A percentile compares a stretch with the other conserved stretches of the same genome.
Conservation (phyloP, 2,888 invertebrate species). For the Sphaeridia pumilis region DNA sequence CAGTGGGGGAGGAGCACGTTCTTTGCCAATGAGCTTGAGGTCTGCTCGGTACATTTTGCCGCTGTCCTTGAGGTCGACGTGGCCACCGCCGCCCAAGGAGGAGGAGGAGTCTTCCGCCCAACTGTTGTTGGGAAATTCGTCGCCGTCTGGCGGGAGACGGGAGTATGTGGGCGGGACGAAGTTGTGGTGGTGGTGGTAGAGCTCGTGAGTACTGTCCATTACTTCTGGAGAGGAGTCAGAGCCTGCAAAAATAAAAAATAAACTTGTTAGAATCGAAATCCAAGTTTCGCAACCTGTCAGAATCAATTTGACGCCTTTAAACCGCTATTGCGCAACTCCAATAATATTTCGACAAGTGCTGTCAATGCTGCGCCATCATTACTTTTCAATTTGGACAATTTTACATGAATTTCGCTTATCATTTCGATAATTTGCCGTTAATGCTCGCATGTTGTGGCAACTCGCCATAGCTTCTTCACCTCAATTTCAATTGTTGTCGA, state of each 20-base stretch:
- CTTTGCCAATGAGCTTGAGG: constrained; percentile 23
- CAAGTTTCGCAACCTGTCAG: no score
- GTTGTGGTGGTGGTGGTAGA: constrained; percentile 22
- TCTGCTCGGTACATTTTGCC: constrained; percentile 28
- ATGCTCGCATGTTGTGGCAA: no score
- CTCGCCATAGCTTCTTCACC: no score
- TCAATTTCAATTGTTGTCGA: no score
- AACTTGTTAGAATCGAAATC: background rate
- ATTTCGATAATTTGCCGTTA: no score
- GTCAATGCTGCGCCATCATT: no score
- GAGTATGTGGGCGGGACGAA: constrained; percentile 44
- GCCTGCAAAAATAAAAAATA: constrained; percentile 5
- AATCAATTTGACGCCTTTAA: no score
- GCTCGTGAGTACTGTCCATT: constrained; percentile 33
- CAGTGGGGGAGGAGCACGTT: constrained; percentile 28
- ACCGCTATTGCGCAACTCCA: no score
- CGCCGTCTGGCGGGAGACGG: constrained; percentile 68
- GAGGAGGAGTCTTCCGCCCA: constrained; percentile 37
- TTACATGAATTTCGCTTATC: no score
- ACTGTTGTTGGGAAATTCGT: constrained; percentile 57
- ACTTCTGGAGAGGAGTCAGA: constrained; percentile 11
- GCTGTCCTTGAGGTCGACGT: no score
- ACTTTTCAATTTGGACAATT: no score
- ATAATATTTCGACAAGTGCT: no score
- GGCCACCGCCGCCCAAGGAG: constrained; percentile 26